Evolutionary conservation across 2,113 vertebrate species (phyloP).

Genomic region (Channa maculata): DNA sequence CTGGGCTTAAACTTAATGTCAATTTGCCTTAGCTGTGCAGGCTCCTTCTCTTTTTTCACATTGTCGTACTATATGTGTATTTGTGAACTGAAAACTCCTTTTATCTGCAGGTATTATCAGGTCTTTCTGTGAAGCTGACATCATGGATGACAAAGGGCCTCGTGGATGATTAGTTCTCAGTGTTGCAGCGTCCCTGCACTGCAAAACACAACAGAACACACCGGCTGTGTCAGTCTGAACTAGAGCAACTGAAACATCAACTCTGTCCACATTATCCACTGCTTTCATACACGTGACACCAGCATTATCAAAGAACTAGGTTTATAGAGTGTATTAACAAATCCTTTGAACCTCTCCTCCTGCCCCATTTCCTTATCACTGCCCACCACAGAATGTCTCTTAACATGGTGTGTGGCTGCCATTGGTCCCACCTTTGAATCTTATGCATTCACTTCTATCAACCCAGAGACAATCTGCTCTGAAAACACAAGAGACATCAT

Average conservation of each 20-base stretch:
- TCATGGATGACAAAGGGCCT: too few species aligned
- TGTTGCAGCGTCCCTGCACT: not conserved
- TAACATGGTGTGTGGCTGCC: not conserved
- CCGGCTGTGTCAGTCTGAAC: not conserved
- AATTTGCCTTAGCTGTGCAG: not conserved
- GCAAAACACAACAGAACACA: not conserved
- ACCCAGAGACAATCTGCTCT: not conserved
- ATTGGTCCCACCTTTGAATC: not conserved
- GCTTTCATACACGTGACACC: too few species aligned
- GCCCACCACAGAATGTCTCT: not conserved
- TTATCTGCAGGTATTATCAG: too few species aligned
- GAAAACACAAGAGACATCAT: not conserved
- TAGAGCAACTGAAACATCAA: too few species aligned
- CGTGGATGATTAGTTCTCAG: too few species aligned
- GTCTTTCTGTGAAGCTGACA: too few species aligned
- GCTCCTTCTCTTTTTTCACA: too few species aligned
- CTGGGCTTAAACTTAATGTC: conserved; percentile 14
- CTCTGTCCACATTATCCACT: too few species aligned
- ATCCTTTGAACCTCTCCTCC: not conserved
- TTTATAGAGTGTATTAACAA: too few species aligned
- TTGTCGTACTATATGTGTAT: too few species aligned
- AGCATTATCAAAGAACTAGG: too few species aligned
- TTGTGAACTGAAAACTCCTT: too few species aligned
- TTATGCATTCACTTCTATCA: not conserved
- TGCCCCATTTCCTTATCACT: not conserved